These are phyloP conservation scores for Pteronotus mesoamericanus DNA, from an alignment of 2,797 vertebrate species.

Conservation along the genomic window DNA sequence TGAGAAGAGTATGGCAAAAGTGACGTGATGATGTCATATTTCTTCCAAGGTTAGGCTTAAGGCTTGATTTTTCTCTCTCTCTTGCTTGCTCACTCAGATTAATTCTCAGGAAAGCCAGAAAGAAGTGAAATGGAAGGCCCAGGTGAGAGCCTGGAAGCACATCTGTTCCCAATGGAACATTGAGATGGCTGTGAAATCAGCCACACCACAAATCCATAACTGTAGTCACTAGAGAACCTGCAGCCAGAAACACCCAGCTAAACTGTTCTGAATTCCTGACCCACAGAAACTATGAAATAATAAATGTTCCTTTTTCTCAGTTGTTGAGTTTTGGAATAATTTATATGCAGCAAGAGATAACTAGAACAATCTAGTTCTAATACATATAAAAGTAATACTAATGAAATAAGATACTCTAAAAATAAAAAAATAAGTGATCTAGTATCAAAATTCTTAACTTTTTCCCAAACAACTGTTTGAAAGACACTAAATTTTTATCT, in stretches of 20 bases:
- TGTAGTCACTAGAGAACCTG: neutral
- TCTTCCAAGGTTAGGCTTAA: neutral
- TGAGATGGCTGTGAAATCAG: neutral
- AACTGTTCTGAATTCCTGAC: neutral
- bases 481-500: neutral
- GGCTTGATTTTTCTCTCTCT: neutral
- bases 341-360: neutral
- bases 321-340: neutral
- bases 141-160: neutral
- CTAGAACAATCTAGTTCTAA: neutral
- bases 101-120: neutral
- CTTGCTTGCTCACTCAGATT: neutral
- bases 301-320: neutral
- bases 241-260: neutral
- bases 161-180: neutral
- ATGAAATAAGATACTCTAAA: neutral
- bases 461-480: neutral
- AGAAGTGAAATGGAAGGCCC: neutral
- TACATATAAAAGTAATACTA: too few species aligned
- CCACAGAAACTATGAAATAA: neutral
- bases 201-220: neutral
- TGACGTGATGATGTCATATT: neutral
- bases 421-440: neutral
- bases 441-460: neutral
- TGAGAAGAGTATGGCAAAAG: neutral